These are phyloP conservation scores for Peromyscus nudipes DNA, from an alignment of 2,797 vertebrate genomes.

Conservation along the genomic window DNA sequence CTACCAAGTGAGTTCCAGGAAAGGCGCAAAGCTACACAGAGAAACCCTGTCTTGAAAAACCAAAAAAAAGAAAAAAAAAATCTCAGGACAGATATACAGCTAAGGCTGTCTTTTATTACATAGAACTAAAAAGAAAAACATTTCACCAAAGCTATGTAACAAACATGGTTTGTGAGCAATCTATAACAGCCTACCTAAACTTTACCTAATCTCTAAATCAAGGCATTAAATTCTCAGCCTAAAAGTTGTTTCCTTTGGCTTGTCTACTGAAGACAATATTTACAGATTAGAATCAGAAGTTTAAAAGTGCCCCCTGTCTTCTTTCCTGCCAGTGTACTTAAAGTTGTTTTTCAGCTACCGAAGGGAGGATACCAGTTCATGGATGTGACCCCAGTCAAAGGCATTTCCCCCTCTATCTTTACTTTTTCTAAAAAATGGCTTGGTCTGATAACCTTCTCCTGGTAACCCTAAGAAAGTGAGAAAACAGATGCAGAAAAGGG, in stretches of 20 bases:
- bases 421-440: conserved; percentile 33
- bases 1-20: no score
- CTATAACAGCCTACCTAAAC: neutral
- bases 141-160: neutral
- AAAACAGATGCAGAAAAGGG: neutral
- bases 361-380: neutral
- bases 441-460: neutral
- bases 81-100: neutral
- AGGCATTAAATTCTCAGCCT: conserved; percentile 31
- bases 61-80: no score
- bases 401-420: neutral
- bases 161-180: neutral
- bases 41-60: no score
- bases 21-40: no score
- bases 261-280: conserved; percentile 1
- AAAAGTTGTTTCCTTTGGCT: conserved; percentile 24
- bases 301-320: neutral
- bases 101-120: neutral
- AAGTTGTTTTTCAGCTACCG: neutral
- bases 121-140: neutral
- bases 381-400: neutral
- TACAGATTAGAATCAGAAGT: conserved; percentile 37
- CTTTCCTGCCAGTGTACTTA: neutral
- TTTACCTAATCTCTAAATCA: conserved; percentile 39
- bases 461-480: neutral